Base-by-base conservation (phyloP, 1,140 invertebrate genomes). In the Lepidurus packardi region DNA sequence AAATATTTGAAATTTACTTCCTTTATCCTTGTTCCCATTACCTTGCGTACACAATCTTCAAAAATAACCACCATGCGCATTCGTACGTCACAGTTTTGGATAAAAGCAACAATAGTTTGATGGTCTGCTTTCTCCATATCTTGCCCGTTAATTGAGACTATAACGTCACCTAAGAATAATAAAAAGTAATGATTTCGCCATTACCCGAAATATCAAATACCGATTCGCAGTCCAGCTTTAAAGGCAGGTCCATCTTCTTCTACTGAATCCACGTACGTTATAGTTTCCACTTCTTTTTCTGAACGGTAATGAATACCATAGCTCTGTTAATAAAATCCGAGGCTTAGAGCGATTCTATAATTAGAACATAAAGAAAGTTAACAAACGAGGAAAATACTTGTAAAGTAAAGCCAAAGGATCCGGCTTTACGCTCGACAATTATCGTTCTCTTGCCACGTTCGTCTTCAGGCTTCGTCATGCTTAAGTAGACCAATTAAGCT, bases 181-280 rank as follows among this genome's bases (percentile, higher is more conserved):
- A 78, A 65, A 65, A 65, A 7, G 3, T 13, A 65, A 65, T 1
- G 16, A n/a, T 65, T 65, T 7, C 3, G 9, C 73, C 42, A 21
- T 25, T 78, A 16, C 45, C 25, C 5, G 74, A n/a, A 21, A 42
- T 74, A 43, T 24, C 45, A 74, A 77, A 79, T 81, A 88, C 95
- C 95, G 85, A 95, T 93, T 1, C 94, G 88, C 93, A 98, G 96
- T 0, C 96, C 95, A 0, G 95, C 93, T 79, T 90, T 89, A 80
- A 93, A 94, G 0, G 95, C 95, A 7, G 95, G 92, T 0, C 95
- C 94, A 78, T 95, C 92, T 78, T 92, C 91, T 81, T 96, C 95
- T n/a, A 98, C 94, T 83, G 95, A 96, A 84, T 98, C 95, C 41
- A 98, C 95, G 82, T 97, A 98, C 0, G 95, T 97, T 34, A 97